Evolutionary conservation across 2,888 invertebrate species (phyloP).

Genomic region (Isotomurus palustris): DNA sequence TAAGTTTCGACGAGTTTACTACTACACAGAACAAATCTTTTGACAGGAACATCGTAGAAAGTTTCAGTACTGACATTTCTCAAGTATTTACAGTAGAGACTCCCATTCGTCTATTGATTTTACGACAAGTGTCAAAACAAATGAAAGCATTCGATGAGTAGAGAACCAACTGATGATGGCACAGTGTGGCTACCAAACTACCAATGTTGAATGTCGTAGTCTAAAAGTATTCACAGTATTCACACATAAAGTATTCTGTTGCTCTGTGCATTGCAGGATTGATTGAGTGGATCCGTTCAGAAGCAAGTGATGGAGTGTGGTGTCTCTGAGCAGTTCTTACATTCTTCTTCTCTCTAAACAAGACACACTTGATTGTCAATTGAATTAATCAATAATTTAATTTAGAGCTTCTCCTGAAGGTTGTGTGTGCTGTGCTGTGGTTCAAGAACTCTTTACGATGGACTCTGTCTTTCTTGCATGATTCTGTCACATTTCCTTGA

Average conservation of each 20-base stretch:
- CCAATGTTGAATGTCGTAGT: background rate
- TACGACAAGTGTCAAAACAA: background rate
- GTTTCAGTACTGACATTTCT: too few species aligned
- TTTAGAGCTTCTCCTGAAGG: background rate
- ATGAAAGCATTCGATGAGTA: background rate
- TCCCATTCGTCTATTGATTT: background rate
- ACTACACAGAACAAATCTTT: background rate
- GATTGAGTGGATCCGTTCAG: conserved; percentile 28
- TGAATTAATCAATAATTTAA: too few species aligned
- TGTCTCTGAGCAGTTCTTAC: conserved; percentile 5
- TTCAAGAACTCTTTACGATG: too few species aligned
- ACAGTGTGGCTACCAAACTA: too few species aligned
- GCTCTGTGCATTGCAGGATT: conserved; percentile 18
- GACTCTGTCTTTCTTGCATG: too few species aligned
- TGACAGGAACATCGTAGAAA: background rate
- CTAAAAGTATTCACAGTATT: too few species aligned
- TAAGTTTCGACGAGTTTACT: background rate
- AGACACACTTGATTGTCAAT: background rate
- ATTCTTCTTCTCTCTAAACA: too few species aligned
- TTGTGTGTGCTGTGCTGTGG: too few species aligned
- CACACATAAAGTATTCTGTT: too few species aligned
- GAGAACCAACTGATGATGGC: too few species aligned
- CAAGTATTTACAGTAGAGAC: background rate
- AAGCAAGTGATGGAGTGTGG: conserved; percentile 28
- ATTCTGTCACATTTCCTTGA: too few species aligned